Evolutionary conservation across 2,113 vertebrate genomes (phyloP), one percentile per base, ranked within the genome.

Genomic region (Anthoscopus minutus): DNA sequence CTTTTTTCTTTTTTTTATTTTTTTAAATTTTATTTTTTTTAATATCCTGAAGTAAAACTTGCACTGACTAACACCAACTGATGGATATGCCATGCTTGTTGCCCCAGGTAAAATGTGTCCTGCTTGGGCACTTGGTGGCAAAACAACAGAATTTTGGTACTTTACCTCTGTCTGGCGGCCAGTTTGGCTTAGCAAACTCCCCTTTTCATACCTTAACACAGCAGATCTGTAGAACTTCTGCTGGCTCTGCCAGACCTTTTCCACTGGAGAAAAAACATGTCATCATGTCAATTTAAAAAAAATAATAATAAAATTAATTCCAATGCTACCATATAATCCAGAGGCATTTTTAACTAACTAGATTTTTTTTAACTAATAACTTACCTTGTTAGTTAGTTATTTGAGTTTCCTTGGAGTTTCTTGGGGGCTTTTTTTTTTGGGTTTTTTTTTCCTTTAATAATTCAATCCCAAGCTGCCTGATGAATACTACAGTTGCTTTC

Each of bases 1-100:
- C 4, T 9, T 2, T 48, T 19, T 15, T 1, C 10, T 4, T 27
- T 65, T 19, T 45, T 23, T 3, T 3, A 18, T n/a, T 44, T 12
- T 12, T 38, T 23, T 23, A n/a, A n/a, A n/a, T 7, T 37, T 33
- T 35, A 4, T 11, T 13, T 4, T 33, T 11, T 12, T 10, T 1
- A 54, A 67, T 47, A n/a, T 47, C 54, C 17, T 77, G 5, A 10
- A 7, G 3, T 31, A 3, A 16, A 37, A 27, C 27, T 78, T 61
- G 19, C 27, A 18, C 25, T 77, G 30, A 44, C 27, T 40, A 19
- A 33, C 27, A 54, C 6, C 19, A 60, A 1, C 9, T 48, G 47
- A n/a, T 48, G 24, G 33, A 21, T 30, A 11, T 15, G 18, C 31
- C 30, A 12, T 1, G 10, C 25, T 38, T 62, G 16, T 51, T 27